A percentile compares a stretch with the other conserved stretches of the same genome.
Evolutionary conservation across 1,140 invertebrate species (phyloP).

Genomic region (Tenebrio molitor): DNA sequence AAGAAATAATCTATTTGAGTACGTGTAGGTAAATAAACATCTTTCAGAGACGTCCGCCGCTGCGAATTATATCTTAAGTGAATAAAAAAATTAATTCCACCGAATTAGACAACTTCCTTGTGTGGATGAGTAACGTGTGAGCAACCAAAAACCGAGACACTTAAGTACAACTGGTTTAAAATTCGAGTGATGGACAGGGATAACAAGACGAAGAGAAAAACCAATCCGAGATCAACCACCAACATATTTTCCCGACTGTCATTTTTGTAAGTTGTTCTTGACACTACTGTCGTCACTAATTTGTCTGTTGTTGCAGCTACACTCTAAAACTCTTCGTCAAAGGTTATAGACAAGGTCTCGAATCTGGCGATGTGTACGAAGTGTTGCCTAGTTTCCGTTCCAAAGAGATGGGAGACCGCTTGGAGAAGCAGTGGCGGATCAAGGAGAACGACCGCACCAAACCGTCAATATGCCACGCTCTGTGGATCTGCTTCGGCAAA

Average conservation of each 20-base stretch:
- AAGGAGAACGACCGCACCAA: conserved; percentile 57
- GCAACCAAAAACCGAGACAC: not conserved
- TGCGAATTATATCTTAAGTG: no score
- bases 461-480: conserved; percentile 70
- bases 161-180: not conserved
- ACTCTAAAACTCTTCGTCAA: conserved; percentile 50
- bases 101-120: conserved; percentile 6
- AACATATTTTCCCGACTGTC: conserved; percentile 47
- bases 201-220: conserved; percentile 9
- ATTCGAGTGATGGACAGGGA: conserved; percentile 46
- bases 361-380: conserved; percentile 65
- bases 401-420: conserved; percentile 45
- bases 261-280: conserved; percentile 49
- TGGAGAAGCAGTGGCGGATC: conserved; percentile 56
- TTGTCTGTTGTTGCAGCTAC: conserved; percentile 47
- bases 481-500: conserved; percentile 70
- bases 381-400: conserved; percentile 46
- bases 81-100: not conserved
- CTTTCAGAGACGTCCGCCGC: no score
- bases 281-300: not conserved
- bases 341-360: conserved; percentile 47
- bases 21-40: no score
- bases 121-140: not conserved
- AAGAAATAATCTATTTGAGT: no score
- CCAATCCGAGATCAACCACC: conserved; percentile 47